Percentiles rank a stretch among this genome's conserved stretches.
These are phyloP conservation scores for Timandra comae DNA, from an alignment of 2,888 invertebrate genomes.

Conservation along the genomic window DNA sequence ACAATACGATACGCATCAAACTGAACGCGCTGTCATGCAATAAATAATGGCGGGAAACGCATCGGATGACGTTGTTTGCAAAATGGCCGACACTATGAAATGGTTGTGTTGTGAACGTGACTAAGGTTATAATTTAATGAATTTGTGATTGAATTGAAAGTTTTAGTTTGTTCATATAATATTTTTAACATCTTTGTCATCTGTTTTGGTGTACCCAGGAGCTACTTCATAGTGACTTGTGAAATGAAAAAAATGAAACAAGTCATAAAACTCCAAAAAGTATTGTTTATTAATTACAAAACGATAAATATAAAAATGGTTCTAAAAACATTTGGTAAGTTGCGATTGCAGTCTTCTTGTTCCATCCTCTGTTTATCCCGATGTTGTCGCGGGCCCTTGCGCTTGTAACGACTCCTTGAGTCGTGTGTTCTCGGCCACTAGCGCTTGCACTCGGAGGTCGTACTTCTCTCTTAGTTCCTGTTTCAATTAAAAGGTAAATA, in stretches of 20 bases:
- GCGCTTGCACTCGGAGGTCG: conserved; percentile 78
- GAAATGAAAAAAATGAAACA: too few relatives aligned
- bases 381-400: conserved; percentile 10
- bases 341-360: too few relatives aligned
- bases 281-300: conserved; percentile 4
- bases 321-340: conserved; percentile 4
- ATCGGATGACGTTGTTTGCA: conserved; percentile 20
- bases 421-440: conserved; percentile 71
- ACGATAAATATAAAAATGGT: conserved; percentile 12
- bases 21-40: conserved; percentile 28
- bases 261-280: too few relatives aligned
- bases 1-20: conserved; percentile 31
- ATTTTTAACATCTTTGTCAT: too few relatives aligned
- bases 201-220: too few relatives aligned
- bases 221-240: too few relatives aligned
- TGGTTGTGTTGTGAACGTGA: too few relatives aligned
- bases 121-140: too few relatives aligned
- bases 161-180: too few relatives aligned
- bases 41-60: conserved; percentile 27
- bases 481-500: conserved; percentile 22
- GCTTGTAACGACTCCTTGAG: conserved; percentile 37
- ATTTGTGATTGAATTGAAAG: too few relatives aligned
- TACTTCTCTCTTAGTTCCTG: conserved; percentile 81
- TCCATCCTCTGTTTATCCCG: conserved; percentile 5
- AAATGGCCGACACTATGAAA: conserved; percentile 21